Base-by-base conservation (phyloP, 2,113 vertebrate species). In the Protomyctophum bolini region DNA sequence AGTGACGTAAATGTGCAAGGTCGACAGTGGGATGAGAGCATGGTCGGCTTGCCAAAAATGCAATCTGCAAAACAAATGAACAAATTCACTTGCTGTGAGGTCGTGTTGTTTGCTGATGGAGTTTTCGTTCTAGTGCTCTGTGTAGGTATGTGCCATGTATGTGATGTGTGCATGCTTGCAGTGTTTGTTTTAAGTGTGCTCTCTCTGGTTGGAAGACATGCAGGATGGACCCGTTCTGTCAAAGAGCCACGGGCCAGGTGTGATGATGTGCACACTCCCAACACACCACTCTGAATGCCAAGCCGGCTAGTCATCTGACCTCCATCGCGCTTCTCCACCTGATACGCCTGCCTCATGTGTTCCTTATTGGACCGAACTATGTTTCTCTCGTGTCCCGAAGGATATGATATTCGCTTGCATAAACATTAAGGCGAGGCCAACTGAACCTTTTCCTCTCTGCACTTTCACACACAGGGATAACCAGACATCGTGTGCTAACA, bases 141-240 rank as follows among this genome's bases (percentile, higher is more conserved):
- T 45, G 58, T 67, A 73, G 64, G 55, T 50, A 5, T 54, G 12
- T 21, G 54, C 47, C 33, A 47, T 60, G 59, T 49, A 64, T 12
- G 9, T 15, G 7, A 46, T 12, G 21, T 55, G 33, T 72, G 55
- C 68, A 66, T 63, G 68, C 48, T 57, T 73, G 71, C 0, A 6
- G 33, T 41, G 33, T 41, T 41, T 41, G 33, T 41, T 41, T 6
- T 4, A 41, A 41, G 5, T 41, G 33, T 41, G 33, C 33, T 4
- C 33, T 41, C 5, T 1, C 14, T 63, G 8, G 45, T 80, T 78
- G 48, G 54, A 41, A 78, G 70, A 73, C 41, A 12, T 21, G 51
- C 87, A 78, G 73, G 85, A 81, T 67, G 58, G 70, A 91, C 88
- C 86, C 83, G 90, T 91, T 89, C 58, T 81, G 71, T 87, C 71